These are phyloP conservation scores for Trididemnum nubilum DNA, from an alignment of 23 tunicate genomes.

Conservation along the genomic window DNA sequence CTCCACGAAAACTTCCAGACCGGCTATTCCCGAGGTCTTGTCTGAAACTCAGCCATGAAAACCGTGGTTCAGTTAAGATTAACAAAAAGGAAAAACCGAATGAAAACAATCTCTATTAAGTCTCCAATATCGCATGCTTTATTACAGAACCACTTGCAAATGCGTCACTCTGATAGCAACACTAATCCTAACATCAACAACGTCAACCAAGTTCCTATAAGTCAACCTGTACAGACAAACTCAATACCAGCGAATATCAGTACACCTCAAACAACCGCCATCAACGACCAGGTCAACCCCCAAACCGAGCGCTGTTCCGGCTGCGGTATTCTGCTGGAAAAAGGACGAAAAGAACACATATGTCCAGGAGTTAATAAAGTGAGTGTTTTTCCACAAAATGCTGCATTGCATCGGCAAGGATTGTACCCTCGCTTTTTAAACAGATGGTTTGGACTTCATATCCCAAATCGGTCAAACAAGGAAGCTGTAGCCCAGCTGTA, in stretches of 20 bases:
- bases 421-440: background rate
- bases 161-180: constrained; percentile 39
- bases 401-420: background rate
- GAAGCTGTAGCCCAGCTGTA: no score
- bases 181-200: background rate
- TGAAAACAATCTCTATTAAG: no score
- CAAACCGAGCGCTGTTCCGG: constrained; percentile 12
- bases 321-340: constrained; percentile 20
- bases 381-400: background rate
- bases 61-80: no score
- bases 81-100: no score
- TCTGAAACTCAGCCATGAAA: no score
- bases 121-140: no score
- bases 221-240: background rate
- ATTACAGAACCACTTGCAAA: constrained; percentile 36
- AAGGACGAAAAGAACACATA: constrained; percentile 23
- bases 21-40: no score
- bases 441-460: no score
- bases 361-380: constrained; percentile 7
- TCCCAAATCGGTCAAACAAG: no score
- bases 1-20: no score
- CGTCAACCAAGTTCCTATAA: background rate
- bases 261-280: background rate
- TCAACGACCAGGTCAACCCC: background rate
- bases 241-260: background rate